Conservation (phyloP, 1,140 invertebrate species). For the Phthorimaea operculella region DNA sequence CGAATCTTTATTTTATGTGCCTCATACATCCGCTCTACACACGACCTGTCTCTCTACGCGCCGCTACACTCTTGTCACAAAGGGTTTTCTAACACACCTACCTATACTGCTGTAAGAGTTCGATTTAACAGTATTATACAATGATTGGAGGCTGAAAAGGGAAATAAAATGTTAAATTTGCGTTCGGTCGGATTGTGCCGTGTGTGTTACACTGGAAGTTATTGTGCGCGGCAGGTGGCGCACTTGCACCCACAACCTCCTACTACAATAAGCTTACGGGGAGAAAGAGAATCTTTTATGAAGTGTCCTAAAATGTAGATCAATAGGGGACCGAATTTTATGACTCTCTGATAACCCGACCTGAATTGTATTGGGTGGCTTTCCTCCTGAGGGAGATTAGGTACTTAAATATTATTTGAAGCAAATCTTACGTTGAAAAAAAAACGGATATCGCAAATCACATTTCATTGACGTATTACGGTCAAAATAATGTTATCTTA, state of each 20-base stretch:
- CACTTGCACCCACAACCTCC: background rate
- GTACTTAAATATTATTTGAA: no score
- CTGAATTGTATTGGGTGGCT: no score
- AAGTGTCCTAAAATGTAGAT: background rate
- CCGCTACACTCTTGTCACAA: background rate
- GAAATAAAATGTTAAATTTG: no score
- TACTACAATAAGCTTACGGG: background rate
- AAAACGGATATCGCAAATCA: no score
- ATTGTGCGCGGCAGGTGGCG: background rate
- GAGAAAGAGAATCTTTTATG: background rate
- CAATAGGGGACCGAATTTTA: background rate
- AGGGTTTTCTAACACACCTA: no score
- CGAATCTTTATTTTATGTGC: slow-evolving; percentile 48
- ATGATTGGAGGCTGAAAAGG: no score
- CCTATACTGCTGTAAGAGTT: background rate
- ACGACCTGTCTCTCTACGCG: slow-evolving; percentile 10
- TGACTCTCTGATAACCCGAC: background rate
- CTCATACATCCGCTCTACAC: slow-evolving; percentile 30
- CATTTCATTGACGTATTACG: no score
- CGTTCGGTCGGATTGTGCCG: no score
- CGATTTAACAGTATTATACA: background rate
- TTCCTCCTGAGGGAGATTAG: no score
- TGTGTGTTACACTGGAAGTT: background rate
- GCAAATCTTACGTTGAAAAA: no score
- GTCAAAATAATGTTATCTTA: no score